Conservation (phyloP, 30 jellyfish, hydroid and myxozoan genomes). For the Pelagia noctiluca region DNA sequence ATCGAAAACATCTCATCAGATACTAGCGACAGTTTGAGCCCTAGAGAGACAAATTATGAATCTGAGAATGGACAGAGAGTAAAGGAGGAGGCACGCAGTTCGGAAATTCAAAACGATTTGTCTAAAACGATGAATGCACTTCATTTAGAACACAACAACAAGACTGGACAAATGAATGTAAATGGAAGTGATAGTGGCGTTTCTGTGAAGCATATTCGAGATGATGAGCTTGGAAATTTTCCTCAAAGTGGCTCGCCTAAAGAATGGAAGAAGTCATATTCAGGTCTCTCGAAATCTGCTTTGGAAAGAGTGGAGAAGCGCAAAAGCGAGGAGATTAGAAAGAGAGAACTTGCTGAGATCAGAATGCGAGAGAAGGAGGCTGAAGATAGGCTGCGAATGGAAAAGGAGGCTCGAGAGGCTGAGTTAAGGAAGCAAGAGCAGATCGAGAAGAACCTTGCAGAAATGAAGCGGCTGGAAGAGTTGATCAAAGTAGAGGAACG, state of each 20-base stretch:
- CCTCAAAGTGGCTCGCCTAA: not conserved
- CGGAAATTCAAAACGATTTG: not conserved
- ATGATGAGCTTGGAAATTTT: not conserved
- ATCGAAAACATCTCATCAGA: slow-evolving; percentile 58
- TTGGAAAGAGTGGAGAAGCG: slow-evolving; percentile 66
- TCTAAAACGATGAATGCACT: not conserved
- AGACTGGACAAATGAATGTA: not conserved
- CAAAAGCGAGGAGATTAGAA: slow-evolving; percentile 52
- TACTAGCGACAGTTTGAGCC: slow-evolving; percentile 70
- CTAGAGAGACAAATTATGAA: slow-evolving; percentile 7
- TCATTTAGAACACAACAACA: not conserved
- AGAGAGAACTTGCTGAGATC: slow-evolving; percentile 59
- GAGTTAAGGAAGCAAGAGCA: slow-evolving; percentile 62
- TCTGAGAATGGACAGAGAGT: not conserved
- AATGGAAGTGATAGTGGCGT: not conserved
- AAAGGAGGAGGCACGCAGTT: too few species aligned
- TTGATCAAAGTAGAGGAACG: slow-evolving; percentile 48
- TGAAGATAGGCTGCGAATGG: slow-evolving; percentile 65
- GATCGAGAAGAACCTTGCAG: slow-evolving; percentile 20
- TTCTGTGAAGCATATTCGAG: not conserved
- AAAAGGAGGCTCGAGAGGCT: slow-evolving; percentile 54
- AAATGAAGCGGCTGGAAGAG: slow-evolving; percentile 67
- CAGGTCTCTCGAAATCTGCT: slow-evolving; percentile 78
- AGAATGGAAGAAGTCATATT: slow-evolving; percentile 29
- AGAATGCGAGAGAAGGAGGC: slow-evolving; percentile 63